Evolutionary conservation across 2,888 invertebrate genomes (phyloP).

Genomic region (Endomychus coccineus): DNA sequence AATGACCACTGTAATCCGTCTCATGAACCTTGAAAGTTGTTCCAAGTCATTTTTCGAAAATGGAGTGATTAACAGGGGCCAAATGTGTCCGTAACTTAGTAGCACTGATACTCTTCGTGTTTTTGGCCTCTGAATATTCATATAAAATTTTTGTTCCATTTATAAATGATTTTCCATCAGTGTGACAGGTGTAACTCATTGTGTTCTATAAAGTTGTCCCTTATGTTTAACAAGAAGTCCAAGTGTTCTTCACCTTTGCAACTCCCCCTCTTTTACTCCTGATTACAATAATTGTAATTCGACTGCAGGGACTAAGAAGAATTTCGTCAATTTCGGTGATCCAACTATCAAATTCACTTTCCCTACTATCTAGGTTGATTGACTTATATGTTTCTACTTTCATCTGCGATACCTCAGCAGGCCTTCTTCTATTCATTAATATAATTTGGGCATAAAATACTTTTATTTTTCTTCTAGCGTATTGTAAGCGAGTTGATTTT

Average conservation of each 20-base stretch:
- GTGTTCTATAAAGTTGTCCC: conserved; percentile 16
- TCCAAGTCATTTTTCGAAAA: conserved; percentile 19
- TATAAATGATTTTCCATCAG: conserved; percentile 14
- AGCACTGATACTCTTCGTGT: conserved; percentile 11
- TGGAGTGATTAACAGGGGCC: conserved; percentile 16
- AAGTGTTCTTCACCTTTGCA: conserved; percentile 6
- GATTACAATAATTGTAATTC: conserved; percentile 12
- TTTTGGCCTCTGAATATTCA: conserved; percentile 15
- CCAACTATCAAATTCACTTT: conserved; percentile 10
- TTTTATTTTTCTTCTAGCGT: conserved; percentile 19
- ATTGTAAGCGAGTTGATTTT: conserved; percentile 14
- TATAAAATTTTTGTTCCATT: conserved; percentile 21
- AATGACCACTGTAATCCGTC: too few relatives aligned
- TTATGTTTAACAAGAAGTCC: conserved; percentile 15
- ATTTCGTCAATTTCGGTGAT: conserved; percentile 14
- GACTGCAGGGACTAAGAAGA: conserved; percentile 9
- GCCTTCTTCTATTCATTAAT: conserved; percentile 15
- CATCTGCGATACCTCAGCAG: conserved; percentile 16
- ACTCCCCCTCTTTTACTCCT: conserved; percentile 15
- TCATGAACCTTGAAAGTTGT: conserved; percentile 19
- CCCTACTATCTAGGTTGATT: conserved; percentile 7
- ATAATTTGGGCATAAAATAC: conserved; percentile 21
- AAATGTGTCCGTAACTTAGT: conserved; percentile 21
- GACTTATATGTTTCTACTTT: conserved; percentile 1
- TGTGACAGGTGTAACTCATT: conserved; percentile 15